phyloP scores from a whole-genome alignment of 2,797 vertebrate species.

The Sebastes matsubarae region DNA sequence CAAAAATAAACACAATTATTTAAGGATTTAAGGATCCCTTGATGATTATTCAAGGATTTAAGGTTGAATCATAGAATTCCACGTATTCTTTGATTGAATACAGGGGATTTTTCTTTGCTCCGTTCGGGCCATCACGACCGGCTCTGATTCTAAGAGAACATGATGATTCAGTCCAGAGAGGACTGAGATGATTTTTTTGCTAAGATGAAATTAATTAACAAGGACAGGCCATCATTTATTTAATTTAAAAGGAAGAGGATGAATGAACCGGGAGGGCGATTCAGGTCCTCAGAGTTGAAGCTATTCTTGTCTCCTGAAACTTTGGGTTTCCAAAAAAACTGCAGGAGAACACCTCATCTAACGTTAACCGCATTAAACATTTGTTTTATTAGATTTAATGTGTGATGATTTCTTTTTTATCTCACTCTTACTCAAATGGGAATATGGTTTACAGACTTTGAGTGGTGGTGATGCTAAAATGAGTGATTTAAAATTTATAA shows the following conservation, averaged over 20 bases:
- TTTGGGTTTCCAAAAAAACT: not conserved
- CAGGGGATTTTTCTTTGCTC: not conserved
- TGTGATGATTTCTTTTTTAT: not conserved
- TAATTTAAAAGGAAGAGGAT: constrained; percentile 35
- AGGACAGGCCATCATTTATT: constrained; percentile 54
- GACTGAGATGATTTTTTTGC: constrained; percentile 29
- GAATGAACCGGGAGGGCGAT: constrained; percentile 14
- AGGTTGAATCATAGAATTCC: not conserved
- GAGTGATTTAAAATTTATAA: not conserved
- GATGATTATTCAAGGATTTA: not conserved
- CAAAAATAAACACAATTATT: not conserved
- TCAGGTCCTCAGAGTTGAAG: constrained; percentile 7
- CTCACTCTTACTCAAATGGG: not conserved
- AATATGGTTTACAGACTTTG: constrained; percentile 1
- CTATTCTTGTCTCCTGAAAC: constrained; percentile 16
- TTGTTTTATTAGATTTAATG: not conserved
- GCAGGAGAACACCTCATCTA: not conserved
- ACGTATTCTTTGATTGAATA: not conserved
- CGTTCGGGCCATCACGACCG: not conserved
- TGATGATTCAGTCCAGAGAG: constrained; percentile 16
- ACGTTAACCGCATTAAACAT: not conserved
- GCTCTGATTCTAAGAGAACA: not conserved
- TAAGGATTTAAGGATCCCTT: not conserved
- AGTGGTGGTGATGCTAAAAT: not conserved
- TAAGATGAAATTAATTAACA: constrained; percentile 37